A percentile compares a stretch with the other conserved stretches of the same genome.
Conservation (phyloP, 1,140 invertebrate species). For the Propsilocerus akamusi region DNA sequence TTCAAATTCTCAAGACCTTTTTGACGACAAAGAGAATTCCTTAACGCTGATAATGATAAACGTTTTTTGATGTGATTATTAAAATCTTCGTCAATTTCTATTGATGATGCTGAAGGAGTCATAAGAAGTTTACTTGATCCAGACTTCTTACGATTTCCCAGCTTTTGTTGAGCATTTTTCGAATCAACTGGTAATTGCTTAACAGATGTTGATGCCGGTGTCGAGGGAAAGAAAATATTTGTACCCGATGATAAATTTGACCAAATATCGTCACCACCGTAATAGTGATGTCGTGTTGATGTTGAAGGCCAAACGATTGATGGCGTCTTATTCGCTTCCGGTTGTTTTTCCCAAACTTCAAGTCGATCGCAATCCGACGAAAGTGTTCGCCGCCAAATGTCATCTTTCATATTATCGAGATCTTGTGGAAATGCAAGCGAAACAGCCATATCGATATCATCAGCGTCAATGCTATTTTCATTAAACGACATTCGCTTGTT, state of each 20-base stretch:
- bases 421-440: neutral
- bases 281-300: neutral
- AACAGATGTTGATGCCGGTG: neutral
- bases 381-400: neutral
- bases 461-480: slow-evolving; percentile 1
- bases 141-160: neutral
- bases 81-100: neutral
- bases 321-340: neutral
- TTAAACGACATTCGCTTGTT: neutral
- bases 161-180: no score
- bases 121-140: neutral
- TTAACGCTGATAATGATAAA: neutral
- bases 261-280: neutral
- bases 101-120: neutral
- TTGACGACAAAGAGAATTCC: neutral
- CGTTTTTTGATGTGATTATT: neutral
- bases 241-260: neutral
- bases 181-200: neutral
- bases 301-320: neutral
- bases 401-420: neutral
- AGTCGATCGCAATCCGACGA: neutral
- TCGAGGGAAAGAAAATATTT: neutral
- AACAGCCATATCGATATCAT: neutral
- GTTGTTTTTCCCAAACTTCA: neutral
- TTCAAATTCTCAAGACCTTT: neutral